A percentile compares a stretch with the other conserved stretches of the same genome.
phyloP scores from a whole-genome alignment of 2,888 invertebrate genomes.

The Malthinus seriepunctatus region DNA sequence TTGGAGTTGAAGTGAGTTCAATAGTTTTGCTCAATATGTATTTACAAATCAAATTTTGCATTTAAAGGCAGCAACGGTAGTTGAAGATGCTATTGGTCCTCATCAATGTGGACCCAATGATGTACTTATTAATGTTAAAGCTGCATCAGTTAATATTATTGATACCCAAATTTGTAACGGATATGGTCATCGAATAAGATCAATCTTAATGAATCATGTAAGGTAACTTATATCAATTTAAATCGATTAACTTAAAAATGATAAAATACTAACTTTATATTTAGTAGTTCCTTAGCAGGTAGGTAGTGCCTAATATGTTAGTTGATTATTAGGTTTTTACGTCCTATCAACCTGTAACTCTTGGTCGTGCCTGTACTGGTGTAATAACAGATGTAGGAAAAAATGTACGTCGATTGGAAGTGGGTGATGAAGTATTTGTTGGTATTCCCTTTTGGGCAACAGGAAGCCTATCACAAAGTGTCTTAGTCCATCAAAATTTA shows the following conservation, averaged over 20 bases:
- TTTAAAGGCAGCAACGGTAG: slow-evolving; percentile 55
- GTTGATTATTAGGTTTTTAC: background rate
- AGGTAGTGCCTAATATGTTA: too few species aligned
- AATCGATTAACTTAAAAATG: too few species aligned
- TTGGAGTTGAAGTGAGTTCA: slow-evolving; percentile 54
- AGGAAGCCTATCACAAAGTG: slow-evolving; percentile 61
- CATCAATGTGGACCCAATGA: slow-evolving; percentile 58
- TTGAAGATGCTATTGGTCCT: slow-evolving; percentile 61
- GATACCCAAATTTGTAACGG: slow-evolving; percentile 64
- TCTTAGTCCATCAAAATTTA: slow-evolving; percentile 58
- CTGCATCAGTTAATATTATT: slow-evolving; percentile 62
- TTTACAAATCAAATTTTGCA: slow-evolving; percentile 42
- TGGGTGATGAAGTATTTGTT: slow-evolving; percentile 67
- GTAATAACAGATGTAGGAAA: slow-evolving; percentile 64
- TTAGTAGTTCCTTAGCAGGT: too few species aligned
- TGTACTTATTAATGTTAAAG: slow-evolving; percentile 64
- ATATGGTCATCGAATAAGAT: slow-evolving; percentile 53
- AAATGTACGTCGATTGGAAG: slow-evolving; percentile 60
- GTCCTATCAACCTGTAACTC: slow-evolving; percentile 51
- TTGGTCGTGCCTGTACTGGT: slow-evolving; percentile 68
- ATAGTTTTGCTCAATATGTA: background rate
- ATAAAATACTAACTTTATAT: too few species aligned
- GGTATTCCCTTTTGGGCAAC: slow-evolving; percentile 62
- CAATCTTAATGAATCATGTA: slow-evolving; percentile 1
- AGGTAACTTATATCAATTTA: background rate